Evolutionary conservation across 2,113 vertebrate genomes (phyloP), one percentile per base, ranked within the genome.

Genomic region (Garra rufa): DNA sequence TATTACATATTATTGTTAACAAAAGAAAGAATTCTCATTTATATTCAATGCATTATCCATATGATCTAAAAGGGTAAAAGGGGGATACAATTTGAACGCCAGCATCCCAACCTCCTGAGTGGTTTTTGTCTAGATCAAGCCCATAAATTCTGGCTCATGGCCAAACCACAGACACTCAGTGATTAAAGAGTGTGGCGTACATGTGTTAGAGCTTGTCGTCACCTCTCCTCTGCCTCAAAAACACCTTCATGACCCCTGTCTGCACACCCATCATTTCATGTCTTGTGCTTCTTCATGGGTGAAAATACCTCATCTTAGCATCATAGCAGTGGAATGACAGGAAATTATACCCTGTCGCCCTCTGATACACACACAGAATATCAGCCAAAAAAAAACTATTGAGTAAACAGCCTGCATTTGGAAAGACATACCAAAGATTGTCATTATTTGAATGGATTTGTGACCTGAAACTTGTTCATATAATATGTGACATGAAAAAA

Each of bases 241-340:
- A 69, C 30, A 65, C 83, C 55, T 50, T 28, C 30, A 6, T 48
- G 78, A 87, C 83, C 83, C 69, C 83, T 46, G 70, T 79, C 83
- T 78, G 44, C 28, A 82, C 65, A 82, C 78, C 61, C 14, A 85
- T 87, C 61, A 85, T 87, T 77, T 76, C 71, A 13, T 63, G 65
- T n/a, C 14, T 24, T 65, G 24, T 52, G 75, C 55, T 82, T 48
- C 55, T 24, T 43, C 21, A 67, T 52, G 44, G 75, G 26, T 10
- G 43, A 81, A 74, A 83, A 57, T 0, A 14, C 52, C 75, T 79
- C 30, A 61, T 38, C 8, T 50, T 70, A 44, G 26, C 71, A 71
- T 41, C 19, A 69, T 48, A 38, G 67, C 55, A 55, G 38, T 14
- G 44, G 65, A 44, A 21, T 48, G 21, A 73, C 52, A 73, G 63